Evolutionary conservation across 2,888 invertebrate genomes (phyloP), one percentile per base, ranked within the genome.

Genomic region (Mythimna pallens): DNA sequence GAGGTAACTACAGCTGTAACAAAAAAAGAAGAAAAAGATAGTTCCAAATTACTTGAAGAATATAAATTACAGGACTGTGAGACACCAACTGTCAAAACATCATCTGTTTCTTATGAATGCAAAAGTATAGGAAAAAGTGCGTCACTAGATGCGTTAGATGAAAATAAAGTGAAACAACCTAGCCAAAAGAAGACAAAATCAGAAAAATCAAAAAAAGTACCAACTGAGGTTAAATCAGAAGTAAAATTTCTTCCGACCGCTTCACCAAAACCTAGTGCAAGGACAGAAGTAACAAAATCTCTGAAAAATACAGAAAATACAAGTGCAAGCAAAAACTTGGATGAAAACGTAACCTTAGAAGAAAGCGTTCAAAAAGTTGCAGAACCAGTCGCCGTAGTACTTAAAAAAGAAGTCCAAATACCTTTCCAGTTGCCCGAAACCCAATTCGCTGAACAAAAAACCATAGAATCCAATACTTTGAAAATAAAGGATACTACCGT

Each of bases 181-280:
- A 81, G 68, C 25, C 65, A 59, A 25, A 86, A 87, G 59, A 81
- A 84, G 59, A 85, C 81, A 9, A 81, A 85, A 70, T 86, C 86
- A n/a, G 87, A 77, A 81, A 87, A 83, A 67, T 64, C 70, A 12
- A 82, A 73, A 65, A 83, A 80, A 67, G 4, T 71, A 40, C 6
- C 61, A 59, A 70, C 55, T 1, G 65, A 61, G 10, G 64, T 58
- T 9, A 63, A 68, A 20, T 9, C 68, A 6, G 78, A 78, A 34
- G 54, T 43, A 43, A 71, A 73, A 67, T 30, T 70, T 30, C 58
- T 70, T 55, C 69, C 73, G 34, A 50, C 61, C 5, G 8, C 25
- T 25, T 58, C 78, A 47, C 74, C 72, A 61, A 84, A 86, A 73
- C 9, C 57, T 3, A 68, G n/a, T 67, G 17, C 55, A n/a, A 77